Conservation (phyloP, 2,113 vertebrate species). For the Cairina moschata region DNA sequence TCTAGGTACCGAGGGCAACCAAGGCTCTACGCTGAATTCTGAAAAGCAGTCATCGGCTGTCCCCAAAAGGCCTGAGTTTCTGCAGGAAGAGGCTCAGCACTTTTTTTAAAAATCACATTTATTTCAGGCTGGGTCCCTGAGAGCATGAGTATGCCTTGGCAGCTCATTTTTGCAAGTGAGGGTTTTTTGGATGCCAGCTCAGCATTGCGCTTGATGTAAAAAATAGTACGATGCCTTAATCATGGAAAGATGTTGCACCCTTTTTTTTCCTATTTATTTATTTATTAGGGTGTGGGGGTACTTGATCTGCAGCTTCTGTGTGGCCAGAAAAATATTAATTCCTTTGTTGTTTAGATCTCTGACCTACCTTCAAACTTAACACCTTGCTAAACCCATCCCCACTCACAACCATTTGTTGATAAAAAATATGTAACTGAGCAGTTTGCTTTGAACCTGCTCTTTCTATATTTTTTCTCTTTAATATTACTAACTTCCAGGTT, state of each 20-base stretch:
- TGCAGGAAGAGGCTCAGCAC: not conserved
- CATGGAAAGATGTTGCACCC: not conserved
- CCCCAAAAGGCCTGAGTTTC: not conserved
- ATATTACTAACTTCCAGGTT: not conserved
- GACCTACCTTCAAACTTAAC: not conserved
- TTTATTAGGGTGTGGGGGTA: not conserved
- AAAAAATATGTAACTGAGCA: not conserved
- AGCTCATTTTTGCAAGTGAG: not conserved
- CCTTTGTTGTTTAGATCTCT: slow-evolving; percentile 14
- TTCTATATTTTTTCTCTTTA: not conserved
- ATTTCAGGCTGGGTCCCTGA: not conserved
- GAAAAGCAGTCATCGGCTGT: not conserved
- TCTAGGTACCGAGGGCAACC: not conserved
- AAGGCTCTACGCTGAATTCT: not conserved
- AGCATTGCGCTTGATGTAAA: not conserved
- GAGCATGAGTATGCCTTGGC: not conserved
- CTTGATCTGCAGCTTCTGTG: not conserved
- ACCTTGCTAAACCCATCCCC: not conserved
- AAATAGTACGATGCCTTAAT: not conserved
- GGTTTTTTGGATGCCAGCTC: not conserved
- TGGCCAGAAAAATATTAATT: not conserved
- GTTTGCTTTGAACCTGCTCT: not conserved
- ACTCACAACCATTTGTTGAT: not conserved
- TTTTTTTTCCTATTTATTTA: not conserved
- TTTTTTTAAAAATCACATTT: not conserved